Evolutionary conservation across 2,888 invertebrate genomes (phyloP).

Genomic region (Spilosoma lubricipeda): DNA sequence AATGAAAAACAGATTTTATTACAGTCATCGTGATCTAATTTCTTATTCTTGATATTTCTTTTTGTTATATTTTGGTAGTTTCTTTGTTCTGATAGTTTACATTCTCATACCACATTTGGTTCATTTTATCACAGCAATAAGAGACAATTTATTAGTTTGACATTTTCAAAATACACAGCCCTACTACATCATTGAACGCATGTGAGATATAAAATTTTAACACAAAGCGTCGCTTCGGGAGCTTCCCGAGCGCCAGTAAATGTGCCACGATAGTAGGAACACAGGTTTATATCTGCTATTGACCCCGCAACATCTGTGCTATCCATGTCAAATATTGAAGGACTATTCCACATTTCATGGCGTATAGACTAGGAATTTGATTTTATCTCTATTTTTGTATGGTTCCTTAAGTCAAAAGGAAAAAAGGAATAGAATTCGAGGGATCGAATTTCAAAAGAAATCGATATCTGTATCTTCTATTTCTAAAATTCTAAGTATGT

Average conservation of each 20-base stretch:
- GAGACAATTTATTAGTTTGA: background rate
- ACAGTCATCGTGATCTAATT: background rate
- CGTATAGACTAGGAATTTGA: conserved; percentile 12
- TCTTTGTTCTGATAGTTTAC: background rate
- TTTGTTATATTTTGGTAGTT: background rate
- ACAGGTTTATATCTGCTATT: conserved; percentile 42
- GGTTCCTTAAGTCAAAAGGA: background rate
- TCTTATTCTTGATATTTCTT: background rate
- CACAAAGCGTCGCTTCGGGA: conserved; percentile 29
- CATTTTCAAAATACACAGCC: conserved; percentile 24
- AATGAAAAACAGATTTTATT: background rate
- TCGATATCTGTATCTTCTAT: background rate
- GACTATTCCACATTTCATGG: background rate
- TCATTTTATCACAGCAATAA: background rate
- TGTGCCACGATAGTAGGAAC: conserved; percentile 30
- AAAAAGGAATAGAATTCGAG: background rate
- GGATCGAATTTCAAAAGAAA: background rate
- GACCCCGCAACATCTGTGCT: conserved; percentile 23
- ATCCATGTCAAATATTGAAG: conserved; percentile 21
- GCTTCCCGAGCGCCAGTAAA: conserved; percentile 31
- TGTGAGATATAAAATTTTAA: conserved; percentile 43
- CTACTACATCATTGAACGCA: conserved; percentile 29
- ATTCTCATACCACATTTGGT: background rate
- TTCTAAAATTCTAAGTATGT: background rate
- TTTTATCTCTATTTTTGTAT: background rate